phyloP scores from a whole-genome alignment of 2,797 vertebrate genomes.

The Phrynocephalus vlangalii region DNA sequence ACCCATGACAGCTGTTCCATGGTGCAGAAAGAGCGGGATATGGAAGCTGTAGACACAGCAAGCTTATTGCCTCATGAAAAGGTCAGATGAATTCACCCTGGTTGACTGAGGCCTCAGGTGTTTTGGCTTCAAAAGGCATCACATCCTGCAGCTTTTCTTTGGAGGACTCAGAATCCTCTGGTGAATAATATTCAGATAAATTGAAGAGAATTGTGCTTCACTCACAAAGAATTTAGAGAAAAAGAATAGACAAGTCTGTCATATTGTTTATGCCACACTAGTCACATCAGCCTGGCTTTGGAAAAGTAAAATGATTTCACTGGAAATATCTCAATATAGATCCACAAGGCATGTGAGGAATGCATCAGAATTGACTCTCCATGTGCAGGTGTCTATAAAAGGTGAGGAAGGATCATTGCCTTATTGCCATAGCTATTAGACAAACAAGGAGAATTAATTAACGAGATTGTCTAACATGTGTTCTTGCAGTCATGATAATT shows the following conservation, averaged over 20 bases:
- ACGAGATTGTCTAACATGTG: neutral
- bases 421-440: neutral
- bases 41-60: neutral
- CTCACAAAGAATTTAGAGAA: conserved; percentile 64
- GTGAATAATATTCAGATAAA: conserved; percentile 35
- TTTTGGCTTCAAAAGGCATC: conserved; percentile 13
- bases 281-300: conserved; percentile 55
- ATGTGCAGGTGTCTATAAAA: neutral
- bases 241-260: conserved; percentile 55
- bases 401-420: neutral
- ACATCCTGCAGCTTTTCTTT: conserved; percentile 38
- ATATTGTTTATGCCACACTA: conserved; percentile 60
- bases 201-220: conserved; percentile 52
- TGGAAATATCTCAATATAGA: neutral
- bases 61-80: neutral
- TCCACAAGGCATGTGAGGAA: neutral
- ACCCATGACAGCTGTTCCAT: conserved; percentile 6
- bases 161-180: conserved; percentile 59
- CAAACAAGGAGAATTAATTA: neutral
- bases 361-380: neutral
- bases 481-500: conserved; percentile 8
- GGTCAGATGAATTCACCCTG: neutral
- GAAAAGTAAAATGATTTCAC: conserved; percentile 51
- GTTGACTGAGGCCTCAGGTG: neutral
- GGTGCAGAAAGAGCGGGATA: neutral